Percentiles rank a stretch among this genome's conserved stretches.
Evolutionary conservation across 2,797 vertebrate species (phyloP).

Genomic region (Psittacula echo): DNA sequence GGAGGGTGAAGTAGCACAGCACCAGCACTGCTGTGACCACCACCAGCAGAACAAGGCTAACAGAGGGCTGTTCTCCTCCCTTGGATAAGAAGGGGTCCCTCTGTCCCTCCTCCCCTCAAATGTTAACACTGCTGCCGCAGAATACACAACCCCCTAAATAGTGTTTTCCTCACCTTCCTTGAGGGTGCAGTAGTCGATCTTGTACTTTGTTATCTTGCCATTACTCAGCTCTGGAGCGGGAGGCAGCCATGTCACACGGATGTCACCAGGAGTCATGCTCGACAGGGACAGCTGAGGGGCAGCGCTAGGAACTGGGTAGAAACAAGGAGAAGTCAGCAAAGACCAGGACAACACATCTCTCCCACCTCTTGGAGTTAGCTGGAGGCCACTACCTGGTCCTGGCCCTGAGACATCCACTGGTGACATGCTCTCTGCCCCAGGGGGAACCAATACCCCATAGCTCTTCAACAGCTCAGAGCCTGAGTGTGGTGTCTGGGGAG

Average conservation of each 20-base stretch:
- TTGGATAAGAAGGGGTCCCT: neutral
- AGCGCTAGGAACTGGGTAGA: constrained; percentile 86
- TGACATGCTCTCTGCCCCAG: neutral
- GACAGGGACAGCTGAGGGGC: constrained; percentile 92
- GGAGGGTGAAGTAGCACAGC: neutral
- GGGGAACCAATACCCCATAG: neutral
- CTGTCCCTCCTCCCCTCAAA: neutral
- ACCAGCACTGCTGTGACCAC: neutral
- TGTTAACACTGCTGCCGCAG: neutral
- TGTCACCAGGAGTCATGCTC: constrained; percentile 89
- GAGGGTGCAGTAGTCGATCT: constrained; percentile 88
- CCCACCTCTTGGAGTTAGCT: neutral
- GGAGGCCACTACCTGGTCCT: neutral
- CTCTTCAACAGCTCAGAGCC: neutral
- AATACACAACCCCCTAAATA: accelerated
- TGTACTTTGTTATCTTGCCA: constrained; percentile 90
- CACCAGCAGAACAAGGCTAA: neutral
- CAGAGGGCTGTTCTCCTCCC: neutral
- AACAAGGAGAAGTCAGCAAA: neutral
- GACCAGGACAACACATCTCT: neutral
- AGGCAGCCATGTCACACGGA: constrained; percentile 91
- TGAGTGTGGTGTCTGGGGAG: neutral
- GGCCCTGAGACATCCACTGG: neutral
- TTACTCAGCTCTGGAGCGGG: constrained; percentile 87
- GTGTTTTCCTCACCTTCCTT: constrained; percentile 84